phyloP scores from a whole-genome alignment of 2,888 invertebrate species.

The Deroplatys truncata region DNA sequence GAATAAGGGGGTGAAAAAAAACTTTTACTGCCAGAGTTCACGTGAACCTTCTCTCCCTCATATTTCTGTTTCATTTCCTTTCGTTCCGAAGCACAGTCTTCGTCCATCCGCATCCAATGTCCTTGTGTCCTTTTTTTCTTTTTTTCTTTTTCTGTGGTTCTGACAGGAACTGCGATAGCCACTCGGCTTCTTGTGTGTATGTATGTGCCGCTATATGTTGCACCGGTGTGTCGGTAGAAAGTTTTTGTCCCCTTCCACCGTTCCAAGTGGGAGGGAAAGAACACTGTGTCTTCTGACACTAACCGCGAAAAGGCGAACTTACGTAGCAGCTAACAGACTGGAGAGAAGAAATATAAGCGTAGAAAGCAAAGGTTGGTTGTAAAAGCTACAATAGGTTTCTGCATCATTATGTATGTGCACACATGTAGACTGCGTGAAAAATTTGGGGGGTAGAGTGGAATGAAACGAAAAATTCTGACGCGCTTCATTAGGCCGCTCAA shows the following conservation, averaged over 20 bases:
- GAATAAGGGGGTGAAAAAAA: background rate
- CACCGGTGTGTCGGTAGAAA: background rate
- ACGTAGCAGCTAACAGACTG: background rate
- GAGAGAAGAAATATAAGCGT: background rate
- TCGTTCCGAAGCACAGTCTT: background rate
- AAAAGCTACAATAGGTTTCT: background rate
- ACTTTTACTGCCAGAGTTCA: background rate
- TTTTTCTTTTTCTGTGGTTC: background rate
- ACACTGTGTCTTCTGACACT: background rate
- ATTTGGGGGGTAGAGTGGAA: too few species aligned
- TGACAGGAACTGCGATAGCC: background rate
- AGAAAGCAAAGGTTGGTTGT: background rate
- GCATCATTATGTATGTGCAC: too few species aligned
- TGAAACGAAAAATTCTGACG: too few species aligned
- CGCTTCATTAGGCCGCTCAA: too few species aligned
- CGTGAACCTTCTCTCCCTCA: background rate
- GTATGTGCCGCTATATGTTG: background rate
- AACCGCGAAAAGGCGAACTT: background rate
- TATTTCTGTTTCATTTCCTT: background rate
- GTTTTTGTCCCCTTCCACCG: background rate
- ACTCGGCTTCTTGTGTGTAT: background rate
- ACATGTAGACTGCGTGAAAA: too few species aligned
- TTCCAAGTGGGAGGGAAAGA: background rate
- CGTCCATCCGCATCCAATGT: background rate
- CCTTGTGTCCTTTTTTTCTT: background rate